Base-by-base conservation (phyloP, 1,140 invertebrate genomes). In the Diachasmimorpha longicaudata region DNA sequence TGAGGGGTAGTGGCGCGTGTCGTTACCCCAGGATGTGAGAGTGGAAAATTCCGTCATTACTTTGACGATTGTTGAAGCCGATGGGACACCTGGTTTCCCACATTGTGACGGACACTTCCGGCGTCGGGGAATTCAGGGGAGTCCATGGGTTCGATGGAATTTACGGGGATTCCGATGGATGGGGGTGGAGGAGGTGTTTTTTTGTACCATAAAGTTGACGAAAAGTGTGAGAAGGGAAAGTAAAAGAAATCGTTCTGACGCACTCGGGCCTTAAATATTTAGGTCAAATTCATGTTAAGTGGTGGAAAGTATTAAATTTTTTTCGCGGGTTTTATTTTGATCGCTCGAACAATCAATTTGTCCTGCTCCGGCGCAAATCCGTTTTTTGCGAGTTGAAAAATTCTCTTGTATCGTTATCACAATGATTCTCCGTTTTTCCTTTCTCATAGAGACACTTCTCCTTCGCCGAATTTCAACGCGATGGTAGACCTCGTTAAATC, bases 31-130 rank as follows among this genome's bases (percentile, higher is more conserved):
- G 76, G 71, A 77, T 70, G 71, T 77, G 52, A 31, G 31, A 46
- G 67, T 74, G 71, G 69, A 77, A 77, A 77, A 77, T 77, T 77
- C 70, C 63, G 55, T 77, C 71, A 73, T 36, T 16, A 63, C 31
- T 6, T 31, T 6, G 13, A 13, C 67, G 63, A 46, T 69, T 1
- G 74, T 75, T 75, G 6, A 68, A 76, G 23, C 63, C 46, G 69
- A 37, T 55, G 42, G 36, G 48, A 70, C 67, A 71, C 55, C 70
- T 25, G 48, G 36, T 36, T 71, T 71, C 42, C 23, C 68, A 48
- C 74, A 52, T 58, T 46, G 55, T 39, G 48, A 31, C 44, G 58
- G 39, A 8, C 23, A 14, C 16, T 46, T 16, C 25, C 46, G 48
- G n/a, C 11, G 44, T 11, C 44, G n/a, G 2, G 31, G 31, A 2